Conservation (phyloP, 2,888 invertebrate genomes). For the Smittia sp. region DNA sequence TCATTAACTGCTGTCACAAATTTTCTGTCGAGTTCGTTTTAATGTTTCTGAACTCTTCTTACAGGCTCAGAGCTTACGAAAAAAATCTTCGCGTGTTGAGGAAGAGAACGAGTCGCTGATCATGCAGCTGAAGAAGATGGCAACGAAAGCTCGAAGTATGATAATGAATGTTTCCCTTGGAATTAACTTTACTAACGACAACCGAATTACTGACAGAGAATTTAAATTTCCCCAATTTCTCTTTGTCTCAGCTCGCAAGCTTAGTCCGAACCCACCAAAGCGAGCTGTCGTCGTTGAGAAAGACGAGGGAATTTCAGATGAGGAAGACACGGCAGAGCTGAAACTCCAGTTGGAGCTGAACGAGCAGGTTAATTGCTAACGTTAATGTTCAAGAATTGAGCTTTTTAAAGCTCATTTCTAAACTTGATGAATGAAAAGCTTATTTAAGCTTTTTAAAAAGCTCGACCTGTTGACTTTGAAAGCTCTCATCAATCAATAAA, state of each 20-base stretch:
- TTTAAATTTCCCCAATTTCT: conserved; percentile 20
- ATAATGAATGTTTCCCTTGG: conserved; percentile 58
- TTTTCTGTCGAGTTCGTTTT: too few relatives aligned
- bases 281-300: conserved; percentile 66
- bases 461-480: too few relatives aligned
- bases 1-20: neutral
- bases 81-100: conserved; percentile 88
- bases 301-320: conserved; percentile 70
- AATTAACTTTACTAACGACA: conserved; percentile 39
- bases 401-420: too few relatives aligned
- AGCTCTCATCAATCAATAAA: too few relatives aligned
- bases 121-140: conserved; percentile 95
- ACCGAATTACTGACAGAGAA: too few relatives aligned
- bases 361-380: conserved; percentile 63
- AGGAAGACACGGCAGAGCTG: conserved; percentile 79
- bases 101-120: conserved; percentile 96
- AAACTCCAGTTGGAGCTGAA: conserved; percentile 82
- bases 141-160: conserved; percentile 80
- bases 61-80: conserved; percentile 82
- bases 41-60: conserved; percentile 45
- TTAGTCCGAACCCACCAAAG: conserved; percentile 66
- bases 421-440: too few relatives aligned
- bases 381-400: too few relatives aligned
- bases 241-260: conserved; percentile 66
- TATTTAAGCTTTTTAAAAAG: too few relatives aligned